Evolutionary conservation across 2,797 vertebrate species (phyloP).

Genomic region (Typhlichthys eigenmanni): DNA sequence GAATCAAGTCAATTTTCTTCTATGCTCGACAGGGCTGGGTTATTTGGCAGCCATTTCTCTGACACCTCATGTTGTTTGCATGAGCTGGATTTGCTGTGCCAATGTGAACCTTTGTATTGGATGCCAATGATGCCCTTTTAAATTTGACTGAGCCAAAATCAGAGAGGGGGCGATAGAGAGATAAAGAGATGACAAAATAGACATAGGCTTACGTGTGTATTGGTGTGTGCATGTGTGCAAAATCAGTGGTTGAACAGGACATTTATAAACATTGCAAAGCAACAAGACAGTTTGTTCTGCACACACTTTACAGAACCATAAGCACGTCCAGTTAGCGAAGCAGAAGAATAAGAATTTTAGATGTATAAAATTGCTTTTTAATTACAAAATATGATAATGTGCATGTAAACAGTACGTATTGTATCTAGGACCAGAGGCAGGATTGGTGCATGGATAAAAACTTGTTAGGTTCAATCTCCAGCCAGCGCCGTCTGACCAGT

Average conservation of each 20-base stretch:
- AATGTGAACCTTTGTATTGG: conserved; percentile 63
- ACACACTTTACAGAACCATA: conserved; percentile 58
- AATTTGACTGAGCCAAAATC: conserved; percentile 48
- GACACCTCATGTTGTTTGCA: conserved; percentile 69
- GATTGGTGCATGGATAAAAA: too few species aligned
- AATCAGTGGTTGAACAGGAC: conserved; percentile 59
- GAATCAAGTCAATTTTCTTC: conserved; percentile 54
- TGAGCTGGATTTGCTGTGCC: conserved; percentile 66
- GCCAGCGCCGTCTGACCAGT: too few species aligned
- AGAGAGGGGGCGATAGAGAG: conserved; percentile 31
- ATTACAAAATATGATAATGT: neutral
- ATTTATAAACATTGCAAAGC: conserved; percentile 67
- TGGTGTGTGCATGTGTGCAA: conserved; percentile 37
- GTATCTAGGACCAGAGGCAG: conserved; percentile 4
- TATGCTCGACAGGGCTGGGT: conserved; percentile 43
- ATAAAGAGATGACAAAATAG: conserved; percentile 21
- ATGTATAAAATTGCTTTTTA: conserved; percentile 46
- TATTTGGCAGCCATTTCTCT: conserved; percentile 49
- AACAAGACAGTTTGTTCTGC: conserved; percentile 67
- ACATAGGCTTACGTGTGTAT: conserved; percentile 24
- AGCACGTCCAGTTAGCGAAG: too few species aligned
- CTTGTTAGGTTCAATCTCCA: too few species aligned
- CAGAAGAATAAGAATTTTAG: conserved; percentile 5
- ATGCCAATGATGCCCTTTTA: conserved; percentile 69
- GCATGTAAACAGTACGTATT: neutral